phyloP scores from a whole-genome alignment of 2,113 vertebrate genomes.

The Bungarus multicinctus region DNA sequence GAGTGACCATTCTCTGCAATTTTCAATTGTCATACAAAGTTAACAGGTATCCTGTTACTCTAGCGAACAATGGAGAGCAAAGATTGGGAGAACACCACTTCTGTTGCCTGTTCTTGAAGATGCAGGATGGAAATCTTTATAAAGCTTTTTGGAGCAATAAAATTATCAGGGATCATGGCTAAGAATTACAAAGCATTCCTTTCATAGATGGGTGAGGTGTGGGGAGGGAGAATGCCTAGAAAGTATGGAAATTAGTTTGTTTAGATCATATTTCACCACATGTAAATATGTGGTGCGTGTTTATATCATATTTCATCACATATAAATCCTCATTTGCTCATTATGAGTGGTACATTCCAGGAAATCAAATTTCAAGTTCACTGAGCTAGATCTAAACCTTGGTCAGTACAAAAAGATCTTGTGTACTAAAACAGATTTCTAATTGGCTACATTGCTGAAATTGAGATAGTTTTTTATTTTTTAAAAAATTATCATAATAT shows the following conservation, averaged over 20 bases:
- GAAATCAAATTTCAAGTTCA: background rate
- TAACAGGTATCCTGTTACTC: background rate
- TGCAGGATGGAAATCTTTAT: background rate
- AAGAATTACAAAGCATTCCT: background rate
- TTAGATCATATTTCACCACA: background rate
- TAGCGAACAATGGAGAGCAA: background rate
- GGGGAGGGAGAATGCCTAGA: background rate
- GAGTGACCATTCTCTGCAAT: background rate
- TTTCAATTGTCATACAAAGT: background rate
- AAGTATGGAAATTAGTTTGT: background rate
- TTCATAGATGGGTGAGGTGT: background rate
- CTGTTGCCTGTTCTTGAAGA: background rate
- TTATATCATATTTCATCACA: background rate
- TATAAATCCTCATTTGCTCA: background rate
- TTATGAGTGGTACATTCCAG: background rate
- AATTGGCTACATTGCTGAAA: background rate
- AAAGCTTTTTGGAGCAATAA: background rate
- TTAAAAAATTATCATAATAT: background rate
- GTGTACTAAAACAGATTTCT: background rate
- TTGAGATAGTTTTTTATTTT: background rate
- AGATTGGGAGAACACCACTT: background rate
- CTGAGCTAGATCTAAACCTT: background rate
- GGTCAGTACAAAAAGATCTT: background rate
- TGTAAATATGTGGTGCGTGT: background rate
- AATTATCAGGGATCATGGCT: background rate